Evolutionary conservation across 1,140 invertebrate genomes (phyloP).

Genomic region (Harlomillsia oculata): DNA sequence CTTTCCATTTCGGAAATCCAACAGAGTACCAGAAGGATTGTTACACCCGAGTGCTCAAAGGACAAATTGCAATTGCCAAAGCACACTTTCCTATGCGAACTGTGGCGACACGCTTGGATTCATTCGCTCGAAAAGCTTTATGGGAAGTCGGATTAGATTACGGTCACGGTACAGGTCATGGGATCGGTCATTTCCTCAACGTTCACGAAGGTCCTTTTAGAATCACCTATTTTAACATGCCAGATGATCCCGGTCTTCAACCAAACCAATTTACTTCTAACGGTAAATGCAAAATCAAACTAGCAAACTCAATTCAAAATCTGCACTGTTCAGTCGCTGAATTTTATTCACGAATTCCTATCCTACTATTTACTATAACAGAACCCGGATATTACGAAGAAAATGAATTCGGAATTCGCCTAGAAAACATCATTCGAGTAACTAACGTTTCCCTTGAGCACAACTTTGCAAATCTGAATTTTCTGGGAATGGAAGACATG

Average conservation of each 20-base stretch:
- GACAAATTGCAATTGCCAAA: slow-evolving; percentile 62
- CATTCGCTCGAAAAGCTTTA: slow-evolving; percentile 48
- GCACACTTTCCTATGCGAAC: slow-evolving; percentile 55
- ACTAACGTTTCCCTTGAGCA: slow-evolving; percentile 41
- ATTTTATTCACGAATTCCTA: slow-evolving; percentile 1
- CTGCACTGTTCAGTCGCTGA: slow-evolving; percentile 55
- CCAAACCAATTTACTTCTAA: slow-evolving; percentile 87
- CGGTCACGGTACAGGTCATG: slow-evolving; percentile 92
- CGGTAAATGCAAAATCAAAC: slow-evolving; percentile 55
- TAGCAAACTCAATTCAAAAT: slow-evolving; percentile 66
- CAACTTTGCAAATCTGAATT: slow-evolving; percentile 59
- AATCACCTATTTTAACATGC: slow-evolving; percentile 61
- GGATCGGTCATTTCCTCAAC: slow-evolving; percentile 84
- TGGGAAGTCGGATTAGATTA: slow-evolving; percentile 93
- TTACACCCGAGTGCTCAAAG: slow-evolving; percentile 81
- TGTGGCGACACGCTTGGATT: slow-evolving; percentile 42
- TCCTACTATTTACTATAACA: slow-evolving; percentile 38
- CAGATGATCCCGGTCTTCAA: slow-evolving; percentile 70
- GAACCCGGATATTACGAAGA: slow-evolving; percentile 72
- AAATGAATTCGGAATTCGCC: slow-evolving; percentile 74
- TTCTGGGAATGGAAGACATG: slow-evolving; percentile 79
- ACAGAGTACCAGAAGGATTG: slow-evolving; percentile 62
- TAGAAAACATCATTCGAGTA: slow-evolving; percentile 70
- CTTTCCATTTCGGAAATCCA: slow-evolving; percentile 78
- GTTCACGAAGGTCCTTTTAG: slow-evolving; percentile 89